Conservation (phyloP, 2,888 invertebrate species). For the Buathra laborator region DNA sequence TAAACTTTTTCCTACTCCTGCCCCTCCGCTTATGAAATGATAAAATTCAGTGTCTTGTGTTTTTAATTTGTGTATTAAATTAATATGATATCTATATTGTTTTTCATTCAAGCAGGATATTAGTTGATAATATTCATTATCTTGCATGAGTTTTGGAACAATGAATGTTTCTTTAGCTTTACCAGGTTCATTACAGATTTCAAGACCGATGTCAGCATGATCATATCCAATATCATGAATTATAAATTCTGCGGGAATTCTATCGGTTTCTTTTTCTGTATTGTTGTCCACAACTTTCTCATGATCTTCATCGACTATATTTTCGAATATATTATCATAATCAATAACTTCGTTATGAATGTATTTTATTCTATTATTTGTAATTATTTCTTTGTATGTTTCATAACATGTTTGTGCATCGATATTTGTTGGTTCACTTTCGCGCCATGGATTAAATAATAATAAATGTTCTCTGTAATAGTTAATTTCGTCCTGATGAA, state of each 20-base stretch:
- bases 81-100: slow-evolving; percentile 48
- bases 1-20: slow-evolving; percentile 34
- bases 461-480: slow-evolving; percentile 62
- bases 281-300: slow-evolving; percentile 21
- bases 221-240: slow-evolving; percentile 38
- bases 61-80: slow-evolving; percentile 35
- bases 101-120: slow-evolving; percentile 41
- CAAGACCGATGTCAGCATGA: slow-evolving; percentile 24
- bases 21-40: slow-evolving; percentile 25
- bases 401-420: slow-evolving; percentile 24
- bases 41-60: slow-evolving; percentile 5
- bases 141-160: slow-evolving; percentile 29
- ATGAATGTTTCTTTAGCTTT: slow-evolving; percentile 28
- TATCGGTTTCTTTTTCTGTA: slow-evolving; percentile 11
- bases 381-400: slow-evolving; percentile 19
- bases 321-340: slow-evolving; percentile 44
- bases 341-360: slow-evolving; percentile 25
- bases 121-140: slow-evolving; percentile 28
- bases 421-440: slow-evolving; percentile 41
- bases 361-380: slow-evolving; percentile 34
- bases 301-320: slow-evolving; percentile 35
- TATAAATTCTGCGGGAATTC: slow-evolving; percentile 14
- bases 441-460: slow-evolving; percentile 50
- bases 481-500: slow-evolving; percentile 40
- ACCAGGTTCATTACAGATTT: slow-evolving; percentile 15